Conservation (phyloP, 1,140 invertebrate species). For the Philotrypesis tridentata region DNA sequence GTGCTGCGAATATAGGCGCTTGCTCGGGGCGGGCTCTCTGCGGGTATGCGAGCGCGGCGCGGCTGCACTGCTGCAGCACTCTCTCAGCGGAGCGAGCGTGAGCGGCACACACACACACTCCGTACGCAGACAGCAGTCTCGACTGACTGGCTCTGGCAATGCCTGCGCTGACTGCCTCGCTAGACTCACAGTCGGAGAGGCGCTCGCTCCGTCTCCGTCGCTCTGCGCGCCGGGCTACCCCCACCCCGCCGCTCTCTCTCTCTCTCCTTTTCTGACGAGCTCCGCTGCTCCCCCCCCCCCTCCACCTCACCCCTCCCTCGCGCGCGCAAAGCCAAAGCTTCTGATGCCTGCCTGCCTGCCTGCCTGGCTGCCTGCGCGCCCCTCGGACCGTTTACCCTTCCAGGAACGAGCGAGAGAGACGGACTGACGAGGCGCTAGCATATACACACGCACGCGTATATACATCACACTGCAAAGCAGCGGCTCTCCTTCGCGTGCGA, state of each 20-base stretch:
- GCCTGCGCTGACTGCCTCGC: constrained; percentile 46
- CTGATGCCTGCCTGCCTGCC: too few relatives aligned
- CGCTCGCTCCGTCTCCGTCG: constrained; percentile 44
- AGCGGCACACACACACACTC: too few relatives aligned
- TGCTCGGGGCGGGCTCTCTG: too few relatives aligned
- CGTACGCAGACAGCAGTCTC: constrained; percentile 39
- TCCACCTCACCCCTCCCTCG: background rate
- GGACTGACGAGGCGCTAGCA: constrained; percentile 40
- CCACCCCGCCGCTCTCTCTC: background rate
- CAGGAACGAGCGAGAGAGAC: constrained; percentile 45
- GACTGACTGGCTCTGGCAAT: constrained; percentile 38
- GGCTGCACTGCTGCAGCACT: background rate
- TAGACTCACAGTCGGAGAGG: constrained; percentile 47
- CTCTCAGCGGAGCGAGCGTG: background rate
- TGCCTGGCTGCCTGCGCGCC: background rate
- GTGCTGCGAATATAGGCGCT: too few relatives aligned
- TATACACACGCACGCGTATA: background rate
- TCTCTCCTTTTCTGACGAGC: constrained; percentile 33
- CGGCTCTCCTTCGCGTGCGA: too few relatives aligned
- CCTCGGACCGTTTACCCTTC: constrained; percentile 43
- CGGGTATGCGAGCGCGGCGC: too few relatives aligned
- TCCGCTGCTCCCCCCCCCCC: constrained; percentile 40
- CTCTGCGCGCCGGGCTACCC: constrained; percentile 50
- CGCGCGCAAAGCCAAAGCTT: too few relatives aligned
- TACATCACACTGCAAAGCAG: too few relatives aligned